Base-by-base conservation (phyloP, 1,140 invertebrate genomes). In the Drosophila albomicans region DNA sequence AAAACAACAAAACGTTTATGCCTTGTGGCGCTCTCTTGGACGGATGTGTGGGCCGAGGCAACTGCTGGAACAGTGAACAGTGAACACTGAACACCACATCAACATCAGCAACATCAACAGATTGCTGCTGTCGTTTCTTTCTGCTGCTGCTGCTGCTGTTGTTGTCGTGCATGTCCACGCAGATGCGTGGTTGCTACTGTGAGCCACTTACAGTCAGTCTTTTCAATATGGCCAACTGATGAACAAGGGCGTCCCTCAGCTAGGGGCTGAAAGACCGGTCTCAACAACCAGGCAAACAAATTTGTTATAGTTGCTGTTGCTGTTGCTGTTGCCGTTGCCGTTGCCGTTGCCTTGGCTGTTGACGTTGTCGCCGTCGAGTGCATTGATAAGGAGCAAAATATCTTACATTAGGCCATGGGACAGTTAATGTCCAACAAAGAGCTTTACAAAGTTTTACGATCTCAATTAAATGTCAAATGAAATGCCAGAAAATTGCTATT, bases 391-490 rank as follows among this genome's bases (percentile, higher is more conserved):
- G 79, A 86, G 71, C 79, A 68, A 82, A 78, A 87, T 69, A 88
- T 87, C 85, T 79, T 80, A 82, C 80, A 88, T 84, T 88, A 84
- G 82, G 82, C 82, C 57, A 61, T 38, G 75, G 32, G 61, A 64
- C 79, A 79, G 67, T 71, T 72, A 84, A 68, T 88, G 85, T 88
- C 85, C 75, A 69, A 70, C 56, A 70, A 88, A 88, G 86, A 87
- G 84, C 85, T 85, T 89, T 90, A 77, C 86, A 81, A 89, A 90
- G 88, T 89, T 89, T 89, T 89, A 89, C 86, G 85, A 89, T 89
- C 85, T 89, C 85, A 89, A 89, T 89, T 89, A 89, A 89, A 89
- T 89, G 85, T 89, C 85, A 89, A 89, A 89, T 89, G 86, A 89
- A 89, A 89, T 85, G 85, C 86, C 86, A 89, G 75, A 89, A 89